A percentile compares a stretch with the other conserved stretches of the same genome.
These are phyloP conservation scores for Eupithecia subfuscata DNA, from an alignment of 2,888 invertebrate genomes.

Conservation along the genomic window DNA sequence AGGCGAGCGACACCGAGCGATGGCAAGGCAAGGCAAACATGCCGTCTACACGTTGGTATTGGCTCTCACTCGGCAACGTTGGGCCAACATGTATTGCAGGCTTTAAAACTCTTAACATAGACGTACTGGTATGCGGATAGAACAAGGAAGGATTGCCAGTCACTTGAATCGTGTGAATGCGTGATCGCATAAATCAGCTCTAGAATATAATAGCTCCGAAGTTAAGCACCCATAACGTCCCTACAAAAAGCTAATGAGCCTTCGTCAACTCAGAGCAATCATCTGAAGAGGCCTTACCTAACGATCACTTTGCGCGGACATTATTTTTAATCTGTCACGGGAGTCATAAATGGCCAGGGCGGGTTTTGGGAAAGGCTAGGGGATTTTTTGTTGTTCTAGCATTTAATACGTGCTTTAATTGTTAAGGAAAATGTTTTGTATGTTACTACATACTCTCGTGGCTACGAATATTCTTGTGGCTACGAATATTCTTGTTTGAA, in stretches of 20 bases:
- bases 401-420: not conserved
- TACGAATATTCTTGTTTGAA: not conserved
- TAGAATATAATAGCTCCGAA: slow-evolving; percentile 4
- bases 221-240: slow-evolving; percentile 38
- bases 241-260: slow-evolving; percentile 47
- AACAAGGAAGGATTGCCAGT: not conserved
- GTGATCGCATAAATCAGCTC: not conserved
- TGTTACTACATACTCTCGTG: not conserved
- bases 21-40: too few relatives aligned
- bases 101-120: not conserved
- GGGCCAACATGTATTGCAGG: too few relatives aligned
- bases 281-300: slow-evolving; percentile 40
- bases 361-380: not conserved
- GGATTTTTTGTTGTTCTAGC: slow-evolving; percentile 9
- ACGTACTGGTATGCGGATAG: not conserved
- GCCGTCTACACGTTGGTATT: too few relatives aligned
- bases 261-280: slow-evolving; percentile 43
- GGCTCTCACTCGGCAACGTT: too few relatives aligned
- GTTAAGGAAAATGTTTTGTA: not conserved
- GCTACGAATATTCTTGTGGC: not conserved
- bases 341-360: slow-evolving; percentile 13
- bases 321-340: slow-evolving; percentile 33
- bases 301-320: slow-evolving; percentile 35
- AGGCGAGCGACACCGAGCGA: too few relatives aligned
- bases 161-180: not conserved